These are phyloP conservation scores for Oxyruncus cristatus DNA, from an alignment of 2,113 vertebrate species.

Conservation along the genomic window DNA sequence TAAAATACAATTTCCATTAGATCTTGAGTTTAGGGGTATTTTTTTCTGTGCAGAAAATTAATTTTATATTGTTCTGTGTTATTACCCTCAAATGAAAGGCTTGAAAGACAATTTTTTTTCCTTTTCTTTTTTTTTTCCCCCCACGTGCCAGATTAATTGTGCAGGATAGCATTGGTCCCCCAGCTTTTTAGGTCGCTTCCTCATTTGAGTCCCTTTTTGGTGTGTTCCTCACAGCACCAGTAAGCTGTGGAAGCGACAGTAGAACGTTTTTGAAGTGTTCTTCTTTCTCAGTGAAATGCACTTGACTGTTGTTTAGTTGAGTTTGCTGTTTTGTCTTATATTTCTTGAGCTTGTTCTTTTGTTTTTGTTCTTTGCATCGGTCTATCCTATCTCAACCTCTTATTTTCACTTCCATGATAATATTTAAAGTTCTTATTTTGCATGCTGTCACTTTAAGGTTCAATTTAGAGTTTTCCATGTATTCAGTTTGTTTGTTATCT, in stretches of 20 bases:
- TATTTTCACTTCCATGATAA: background rate
- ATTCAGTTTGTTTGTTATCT: conserved; percentile 42
- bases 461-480: background rate
- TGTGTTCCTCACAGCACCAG: accelerated
- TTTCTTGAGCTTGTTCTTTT: background rate
- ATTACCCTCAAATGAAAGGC: background rate
- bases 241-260: background rate
- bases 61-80: background rate
- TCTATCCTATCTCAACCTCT: background rate
- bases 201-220: background rate
- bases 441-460: background rate
- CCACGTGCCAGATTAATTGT: background rate
- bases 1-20: background rate
- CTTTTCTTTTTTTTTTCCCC: no score
- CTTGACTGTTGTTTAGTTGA: background rate
- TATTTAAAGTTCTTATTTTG: background rate
- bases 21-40: background rate
- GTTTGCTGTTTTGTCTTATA: background rate
- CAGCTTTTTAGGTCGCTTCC: background rate
- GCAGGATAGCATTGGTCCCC: background rate
- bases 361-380: background rate
- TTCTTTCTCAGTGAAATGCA: background rate
- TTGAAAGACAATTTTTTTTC: background rate
- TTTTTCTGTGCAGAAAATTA: background rate
- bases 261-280: background rate